These are phyloP conservation scores for Microctenopoma lineatum DNA, from an alignment of 2,797 vertebrate species.

Conservation along the genomic window DNA sequence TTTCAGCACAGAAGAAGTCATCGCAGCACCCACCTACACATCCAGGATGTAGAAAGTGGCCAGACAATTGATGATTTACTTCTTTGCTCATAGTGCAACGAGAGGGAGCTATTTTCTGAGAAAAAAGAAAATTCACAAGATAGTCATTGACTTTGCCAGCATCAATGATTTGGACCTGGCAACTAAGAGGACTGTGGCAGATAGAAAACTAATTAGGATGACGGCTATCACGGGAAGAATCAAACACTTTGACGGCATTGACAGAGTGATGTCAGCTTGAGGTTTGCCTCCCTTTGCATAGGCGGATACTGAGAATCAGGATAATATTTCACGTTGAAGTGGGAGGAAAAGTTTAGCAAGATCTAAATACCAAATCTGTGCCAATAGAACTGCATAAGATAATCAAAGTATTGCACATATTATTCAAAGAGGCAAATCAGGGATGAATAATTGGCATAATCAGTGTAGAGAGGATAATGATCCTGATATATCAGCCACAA, in stretches of 20 bases:
- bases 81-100: slow-evolving; percentile 24
- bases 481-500: not conserved
- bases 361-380: not conserved
- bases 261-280: slow-evolving; percentile 43
- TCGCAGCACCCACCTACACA: slow-evolving; percentile 60
- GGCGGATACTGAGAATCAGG: slow-evolving; percentile 26
- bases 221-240: slow-evolving; percentile 59
- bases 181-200: slow-evolving; percentile 54
- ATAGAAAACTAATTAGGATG: slow-evolving; percentile 70
- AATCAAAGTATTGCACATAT: not conserved
- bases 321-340: slow-evolving; percentile 12
- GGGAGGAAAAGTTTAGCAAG: not conserved
- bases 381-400: not conserved
- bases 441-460: slow-evolving; percentile 3
- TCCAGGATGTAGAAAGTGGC: slow-evolving; percentile 23
- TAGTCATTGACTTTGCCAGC: slow-evolving; percentile 62
- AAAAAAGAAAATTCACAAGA: slow-evolving; percentile 44
- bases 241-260: slow-evolving; percentile 63
- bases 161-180: slow-evolving; percentile 54
- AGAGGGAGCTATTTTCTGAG: slow-evolving; percentile 30
- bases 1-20: slow-evolving; percentile 70
- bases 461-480: not conserved
- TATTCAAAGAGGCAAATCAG: not conserved
- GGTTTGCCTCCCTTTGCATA: slow-evolving; percentile 24
- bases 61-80: slow-evolving; percentile 35